Evolutionary conservation across 2,113 vertebrate species (phyloP).

Genomic region (Spea bombifrons): DNA sequence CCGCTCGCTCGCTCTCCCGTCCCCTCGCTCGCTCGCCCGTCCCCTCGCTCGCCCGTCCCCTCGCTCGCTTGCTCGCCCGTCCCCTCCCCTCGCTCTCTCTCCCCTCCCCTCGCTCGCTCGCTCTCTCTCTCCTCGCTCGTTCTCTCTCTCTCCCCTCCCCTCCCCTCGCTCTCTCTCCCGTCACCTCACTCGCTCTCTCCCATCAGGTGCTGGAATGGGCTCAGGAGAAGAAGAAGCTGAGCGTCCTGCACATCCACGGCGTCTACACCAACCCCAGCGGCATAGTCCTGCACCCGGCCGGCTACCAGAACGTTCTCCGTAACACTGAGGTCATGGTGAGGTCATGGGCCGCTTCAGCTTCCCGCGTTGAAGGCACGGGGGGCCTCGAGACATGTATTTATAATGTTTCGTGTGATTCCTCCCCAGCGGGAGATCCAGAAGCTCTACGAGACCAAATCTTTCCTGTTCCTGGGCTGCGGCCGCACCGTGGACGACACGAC

Average conservation of each 20-base stretch:
- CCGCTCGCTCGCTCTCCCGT: too few species aligned
- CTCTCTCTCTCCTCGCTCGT: background rate
- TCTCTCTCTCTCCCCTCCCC: too few species aligned
- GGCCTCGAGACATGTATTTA: too few species aligned
- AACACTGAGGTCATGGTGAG: constrained; percentile 96
- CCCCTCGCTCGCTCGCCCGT: too few species aligned
- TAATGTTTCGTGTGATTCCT: constrained; percentile 32
- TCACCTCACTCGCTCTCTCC: too few species aligned
- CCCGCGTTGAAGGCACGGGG: too few species aligned
- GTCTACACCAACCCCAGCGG: constrained; percentile 95
- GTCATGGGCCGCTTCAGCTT: too few species aligned
- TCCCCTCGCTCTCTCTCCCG: too few species aligned
- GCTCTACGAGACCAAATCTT: constrained; percentile 92
- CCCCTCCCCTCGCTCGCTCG: too few species aligned
- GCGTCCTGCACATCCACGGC: constrained; percentile 91
- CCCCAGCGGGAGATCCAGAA: constrained; percentile 92
- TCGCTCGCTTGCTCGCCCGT: too few species aligned
- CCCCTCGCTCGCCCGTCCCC: too few species aligned
- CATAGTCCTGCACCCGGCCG: constrained; percentile 90
- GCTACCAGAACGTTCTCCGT: constrained; percentile 91
- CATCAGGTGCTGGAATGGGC: constrained; percentile 92
- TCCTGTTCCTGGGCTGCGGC: constrained; percentile 92
- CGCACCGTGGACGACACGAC: constrained; percentile 94
- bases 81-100: too few species aligned
- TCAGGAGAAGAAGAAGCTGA: constrained; percentile 87